Conservation (phyloP, 2,888 invertebrate genomes). For the Acronicta leporina region DNA sequence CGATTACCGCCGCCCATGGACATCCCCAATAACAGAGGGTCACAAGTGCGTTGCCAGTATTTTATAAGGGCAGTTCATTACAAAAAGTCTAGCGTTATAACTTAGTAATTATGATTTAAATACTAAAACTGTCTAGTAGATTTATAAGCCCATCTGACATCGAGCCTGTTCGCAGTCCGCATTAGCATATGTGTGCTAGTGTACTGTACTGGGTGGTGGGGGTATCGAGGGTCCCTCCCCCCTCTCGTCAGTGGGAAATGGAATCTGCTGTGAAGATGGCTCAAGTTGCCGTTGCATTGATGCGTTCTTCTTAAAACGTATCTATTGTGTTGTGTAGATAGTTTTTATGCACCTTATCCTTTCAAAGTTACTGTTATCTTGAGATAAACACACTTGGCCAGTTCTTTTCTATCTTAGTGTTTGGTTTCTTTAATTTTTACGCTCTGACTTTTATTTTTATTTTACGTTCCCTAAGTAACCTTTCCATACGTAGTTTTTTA, state of each 20-base stretch:
- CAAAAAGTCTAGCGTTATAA: too few species aligned
- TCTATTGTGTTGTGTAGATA: background rate
- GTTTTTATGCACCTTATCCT: background rate
- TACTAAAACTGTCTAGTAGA: slow-evolving; percentile 16
- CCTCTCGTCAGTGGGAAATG: slow-evolving; percentile 31
- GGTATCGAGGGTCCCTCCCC: background rate
- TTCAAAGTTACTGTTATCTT: background rate
- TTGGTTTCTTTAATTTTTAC: too few species aligned
- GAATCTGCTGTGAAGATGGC: slow-evolving; percentile 45
- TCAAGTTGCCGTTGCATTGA: slow-evolving; percentile 24
- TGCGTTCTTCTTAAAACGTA: slow-evolving; percentile 15
- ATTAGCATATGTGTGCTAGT: slow-evolving; percentile 48
- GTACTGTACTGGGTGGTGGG: slow-evolving; percentile 11
- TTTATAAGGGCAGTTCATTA: too few species aligned
- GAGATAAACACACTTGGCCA: too few species aligned
- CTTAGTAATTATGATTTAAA: background rate
- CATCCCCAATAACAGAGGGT: too few species aligned
- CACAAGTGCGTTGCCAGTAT: too few species aligned
- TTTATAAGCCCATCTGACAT: slow-evolving; percentile 24
- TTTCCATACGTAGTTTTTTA: too few species aligned
- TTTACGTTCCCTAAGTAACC: too few species aligned
- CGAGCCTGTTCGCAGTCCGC: slow-evolving; percentile 34
- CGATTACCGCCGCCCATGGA: too few species aligned
- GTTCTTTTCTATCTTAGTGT: too few species aligned
- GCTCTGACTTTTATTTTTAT: too few species aligned